Evolutionary conservation across 2,888 invertebrate species (phyloP), one percentile per base, ranked within the genome.

Genomic region (Macrosiphum euphorbiae): DNA sequence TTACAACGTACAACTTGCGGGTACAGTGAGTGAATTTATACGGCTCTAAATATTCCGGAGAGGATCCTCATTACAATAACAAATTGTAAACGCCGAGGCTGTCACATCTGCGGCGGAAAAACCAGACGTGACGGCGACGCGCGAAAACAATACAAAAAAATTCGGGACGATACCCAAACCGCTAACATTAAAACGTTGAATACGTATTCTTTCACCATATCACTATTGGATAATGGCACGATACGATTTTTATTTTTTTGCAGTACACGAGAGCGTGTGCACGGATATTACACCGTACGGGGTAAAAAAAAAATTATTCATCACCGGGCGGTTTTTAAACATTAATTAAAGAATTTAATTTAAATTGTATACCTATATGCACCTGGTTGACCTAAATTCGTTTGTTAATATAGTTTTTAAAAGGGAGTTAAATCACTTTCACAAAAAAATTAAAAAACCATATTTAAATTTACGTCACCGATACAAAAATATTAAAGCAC

Each of bases 61-160:
- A 84, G 88, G 84, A 84, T 47, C 35, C 89, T 93, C 92, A 93
- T 93, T 93, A 93, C 47, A 93, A 93, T 93, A 93, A 93, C 89
- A 93, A 93, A 93, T 93, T 93, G 35, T 78, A 93, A 89, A 47
- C 28, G 47, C 55, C 58, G 84, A 35, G 35, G 44, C 89, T 84
- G 89, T 85, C 88, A 84, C 92, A 89, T 88, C 89, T 88, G 88
- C 84, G 44, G 78, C 20, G 1, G 44, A 78, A 44, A 78, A 78
- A 84, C 88, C 78, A 88, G 92, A 88, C 92, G 88, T 88, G 78
- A n/a, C 24, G 58, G 41, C 50, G 28, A 88, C 41, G 11, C 16
- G 35, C 50, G 7, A 86, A 52, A 67, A 50, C 55, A 61, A 61
- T 87, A 89, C 78, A 88, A 55, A 55, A 78, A 93, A 84, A 50